Conservation (phyloP, 2,888 invertebrate species). For the Perizoma flavofasciatum region DNA sequence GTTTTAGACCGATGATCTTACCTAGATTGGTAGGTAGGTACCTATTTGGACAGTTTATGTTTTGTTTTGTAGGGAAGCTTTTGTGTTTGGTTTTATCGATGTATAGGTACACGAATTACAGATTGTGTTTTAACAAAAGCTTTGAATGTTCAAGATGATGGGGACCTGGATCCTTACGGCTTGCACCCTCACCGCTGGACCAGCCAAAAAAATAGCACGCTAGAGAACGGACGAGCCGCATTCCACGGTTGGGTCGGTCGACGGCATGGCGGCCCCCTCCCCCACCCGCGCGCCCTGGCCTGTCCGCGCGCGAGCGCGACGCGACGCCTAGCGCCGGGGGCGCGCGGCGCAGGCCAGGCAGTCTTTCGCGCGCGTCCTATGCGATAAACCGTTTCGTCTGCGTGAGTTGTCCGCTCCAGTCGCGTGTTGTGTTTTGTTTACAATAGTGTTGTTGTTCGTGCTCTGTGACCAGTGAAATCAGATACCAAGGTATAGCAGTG, state of each 20-base stretch:
- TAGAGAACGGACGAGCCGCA: conserved; percentile 72
- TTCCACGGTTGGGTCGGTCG: conserved; percentile 80
- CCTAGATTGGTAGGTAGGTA: too few species aligned
- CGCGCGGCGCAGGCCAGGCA: conserved; percentile 39
- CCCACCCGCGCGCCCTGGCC: conserved; percentile 40
- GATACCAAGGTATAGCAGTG: conserved; percentile 31
- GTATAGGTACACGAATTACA: too few species aligned
- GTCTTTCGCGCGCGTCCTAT: conserved; percentile 76
- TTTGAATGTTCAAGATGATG: background rate
- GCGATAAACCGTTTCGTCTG: conserved; percentile 52
- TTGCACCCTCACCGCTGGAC: conserved; percentile 23
- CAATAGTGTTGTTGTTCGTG: conserved; percentile 71
- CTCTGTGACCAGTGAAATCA: conserved; percentile 58
- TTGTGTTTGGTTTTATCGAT: background rate
- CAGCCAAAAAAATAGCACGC: conserved; percentile 59
- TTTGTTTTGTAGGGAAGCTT: background rate
- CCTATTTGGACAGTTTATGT: background rate
- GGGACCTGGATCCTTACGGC: background rate
- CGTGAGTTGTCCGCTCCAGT: conserved; percentile 54
- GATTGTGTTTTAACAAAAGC: too few species aligned
- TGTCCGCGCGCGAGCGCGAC: conserved; percentile 40
- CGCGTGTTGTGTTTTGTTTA: conserved; percentile 70
- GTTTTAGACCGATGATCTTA: too few species aligned
- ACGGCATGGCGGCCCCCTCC: conserved; percentile 52
- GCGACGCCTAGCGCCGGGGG: conserved; percentile 39